Percentiles rank a stretch among this genome's conserved stretches.
These are phyloP conservation scores for Erythrocebus patas DNA, from an alignment of 2,113 vertebrate genomes.

Conservation along the genomic window DNA sequence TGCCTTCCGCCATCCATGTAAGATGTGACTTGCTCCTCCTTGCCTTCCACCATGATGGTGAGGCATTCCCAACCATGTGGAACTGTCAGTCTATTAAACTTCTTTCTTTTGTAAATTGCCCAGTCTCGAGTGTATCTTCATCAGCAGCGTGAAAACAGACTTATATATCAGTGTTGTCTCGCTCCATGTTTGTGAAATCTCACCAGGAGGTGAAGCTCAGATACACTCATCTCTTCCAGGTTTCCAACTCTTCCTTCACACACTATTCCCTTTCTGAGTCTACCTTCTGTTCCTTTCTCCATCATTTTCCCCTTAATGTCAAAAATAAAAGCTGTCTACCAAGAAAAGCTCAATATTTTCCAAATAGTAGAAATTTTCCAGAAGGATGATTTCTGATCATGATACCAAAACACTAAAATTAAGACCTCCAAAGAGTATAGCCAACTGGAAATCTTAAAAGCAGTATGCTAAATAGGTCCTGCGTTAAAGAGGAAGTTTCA, in stretches of 20 bases:
- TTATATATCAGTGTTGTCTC: not conserved
- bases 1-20: too few relatives aligned
- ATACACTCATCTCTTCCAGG: not conserved
- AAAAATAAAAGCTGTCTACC: not conserved
- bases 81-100: too few relatives aligned
- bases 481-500: not conserved
- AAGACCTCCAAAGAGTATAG: not conserved
- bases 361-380: not conserved
- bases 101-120: too few relatives aligned
- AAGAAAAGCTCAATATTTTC: not conserved
- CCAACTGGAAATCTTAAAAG: not conserved
- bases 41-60: too few relatives aligned
- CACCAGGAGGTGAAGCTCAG: accelerated
- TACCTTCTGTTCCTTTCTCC: not conserved
- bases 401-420: not conserved
- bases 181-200: not conserved
- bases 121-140: too few relatives aligned
- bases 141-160: too few relatives aligned
- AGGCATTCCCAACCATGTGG: too few relatives aligned
- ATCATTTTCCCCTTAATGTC: too few relatives aligned
- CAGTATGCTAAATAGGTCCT: not conserved
- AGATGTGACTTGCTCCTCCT: too few relatives aligned
- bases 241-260: not conserved
- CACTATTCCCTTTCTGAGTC: not conserved
- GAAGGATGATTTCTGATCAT: not conserved